Conservation (phyloP, 2,797 vertebrate species). For the Syncerus caffer region DNA sequence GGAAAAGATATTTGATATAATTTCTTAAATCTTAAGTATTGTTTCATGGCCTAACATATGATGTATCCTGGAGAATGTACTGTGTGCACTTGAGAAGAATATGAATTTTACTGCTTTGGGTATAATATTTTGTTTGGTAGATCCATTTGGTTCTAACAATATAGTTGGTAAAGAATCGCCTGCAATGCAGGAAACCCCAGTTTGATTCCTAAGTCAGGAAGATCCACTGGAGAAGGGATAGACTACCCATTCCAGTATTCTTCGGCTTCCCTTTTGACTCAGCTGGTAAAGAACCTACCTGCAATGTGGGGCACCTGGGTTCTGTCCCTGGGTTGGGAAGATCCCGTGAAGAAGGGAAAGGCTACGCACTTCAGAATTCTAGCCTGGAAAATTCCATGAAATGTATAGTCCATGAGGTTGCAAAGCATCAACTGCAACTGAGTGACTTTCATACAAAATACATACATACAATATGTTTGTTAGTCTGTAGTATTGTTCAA, state of each 20-base stretch:
- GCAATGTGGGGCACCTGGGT: not conserved
- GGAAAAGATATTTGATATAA: not conserved
- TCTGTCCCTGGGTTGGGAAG: not conserved
- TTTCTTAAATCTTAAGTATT: not conserved
- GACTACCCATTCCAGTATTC: no score
- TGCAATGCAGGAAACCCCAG: rapidly evolving
- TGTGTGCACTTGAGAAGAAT: not conserved
- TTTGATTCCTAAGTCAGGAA: not conserved
- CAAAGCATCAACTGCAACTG: not conserved
- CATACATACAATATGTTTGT: not conserved
- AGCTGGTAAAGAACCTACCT: not conserved
- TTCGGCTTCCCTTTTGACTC: not conserved
- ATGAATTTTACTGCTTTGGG: not conserved
- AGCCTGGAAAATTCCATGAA: not conserved
- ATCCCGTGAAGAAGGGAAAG: not conserved
- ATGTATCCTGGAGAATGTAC: not conserved
- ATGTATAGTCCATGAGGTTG: not conserved
- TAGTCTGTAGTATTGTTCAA: not conserved
- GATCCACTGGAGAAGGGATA: not conserved
- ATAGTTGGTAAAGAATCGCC: not conserved
- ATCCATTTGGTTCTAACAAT: not conserved
- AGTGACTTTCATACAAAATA: not conserved
- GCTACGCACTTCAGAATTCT: not conserved
- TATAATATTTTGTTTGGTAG: not conserved
- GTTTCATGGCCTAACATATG: not conserved